phyloP scores from a whole-genome alignment of 2,113 vertebrate species.

The Cariama cristata region DNA sequence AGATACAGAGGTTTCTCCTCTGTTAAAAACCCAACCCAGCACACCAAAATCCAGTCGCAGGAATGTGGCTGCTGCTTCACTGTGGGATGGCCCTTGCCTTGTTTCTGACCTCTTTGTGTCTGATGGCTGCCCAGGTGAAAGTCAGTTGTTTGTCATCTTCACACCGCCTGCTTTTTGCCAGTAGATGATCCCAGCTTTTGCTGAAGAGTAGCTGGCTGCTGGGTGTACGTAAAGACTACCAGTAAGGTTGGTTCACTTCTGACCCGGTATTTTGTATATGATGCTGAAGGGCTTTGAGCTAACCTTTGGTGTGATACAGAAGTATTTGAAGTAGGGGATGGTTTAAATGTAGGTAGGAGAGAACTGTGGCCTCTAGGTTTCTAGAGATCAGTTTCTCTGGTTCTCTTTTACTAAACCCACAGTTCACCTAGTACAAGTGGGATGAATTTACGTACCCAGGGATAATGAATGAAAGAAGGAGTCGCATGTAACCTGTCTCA shows the following conservation, averaged over 20 bases:
- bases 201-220: neutral
- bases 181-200: neutral
- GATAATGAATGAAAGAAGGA: neutral
- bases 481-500: neutral
- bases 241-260: neutral
- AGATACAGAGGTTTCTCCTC: rapidly evolving
- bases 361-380: neutral
- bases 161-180: neutral
- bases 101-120: neutral
- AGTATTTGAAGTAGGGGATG: neutral
- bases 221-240: neutral
- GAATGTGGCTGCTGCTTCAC: neutral
- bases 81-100: neutral
- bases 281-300: neutral
- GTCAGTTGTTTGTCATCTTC: neutral
- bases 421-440: neutral
- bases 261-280: neutral
- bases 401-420: neutral
- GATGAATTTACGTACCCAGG: neutral
- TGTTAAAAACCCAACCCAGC: neutral
- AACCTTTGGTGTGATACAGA: neutral
- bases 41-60: neutral
- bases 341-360: neutral
- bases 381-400: neutral
- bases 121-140: neutral